Conservation (phyloP, 2,113 vertebrate genomes). For the Thamnophis sirtalis region DNA sequence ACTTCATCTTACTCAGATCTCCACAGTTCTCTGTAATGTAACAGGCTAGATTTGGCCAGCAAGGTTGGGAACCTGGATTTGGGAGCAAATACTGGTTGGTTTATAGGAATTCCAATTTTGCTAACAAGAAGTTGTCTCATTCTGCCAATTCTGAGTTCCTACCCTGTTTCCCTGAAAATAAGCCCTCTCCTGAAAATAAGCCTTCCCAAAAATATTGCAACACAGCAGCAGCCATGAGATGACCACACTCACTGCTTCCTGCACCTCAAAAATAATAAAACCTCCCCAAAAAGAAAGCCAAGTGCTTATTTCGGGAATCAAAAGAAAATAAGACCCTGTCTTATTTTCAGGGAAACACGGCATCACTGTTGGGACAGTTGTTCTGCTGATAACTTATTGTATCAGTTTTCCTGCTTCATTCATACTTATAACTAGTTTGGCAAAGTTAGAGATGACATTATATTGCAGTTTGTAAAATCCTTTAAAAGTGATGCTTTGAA, state of each 20-base stretch:
- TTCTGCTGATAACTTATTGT: neutral
- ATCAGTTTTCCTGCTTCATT: neutral
- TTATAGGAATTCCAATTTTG: neutral
- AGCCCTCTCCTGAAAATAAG: no score
- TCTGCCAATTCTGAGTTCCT: neutral
- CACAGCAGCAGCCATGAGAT: no score
- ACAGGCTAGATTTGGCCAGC: neutral
- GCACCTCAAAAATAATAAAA: no score
- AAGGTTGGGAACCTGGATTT: neutral
- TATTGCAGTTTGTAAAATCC: neutral
- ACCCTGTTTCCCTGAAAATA: no score
- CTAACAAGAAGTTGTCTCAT: neutral
- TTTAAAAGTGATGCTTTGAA: neutral
- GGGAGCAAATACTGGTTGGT: neutral
- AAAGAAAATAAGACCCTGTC: no score
- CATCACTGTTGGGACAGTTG: neutral
- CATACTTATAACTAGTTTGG: neutral
- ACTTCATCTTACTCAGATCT: neutral
- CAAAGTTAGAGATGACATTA: neutral
- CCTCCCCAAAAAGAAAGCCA: no score
- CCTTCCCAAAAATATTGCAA: no score
- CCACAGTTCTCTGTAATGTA: neutral
- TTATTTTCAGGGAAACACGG: no score
- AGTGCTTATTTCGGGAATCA: no score
- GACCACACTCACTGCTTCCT: no score